phyloP scores from a whole-genome alignment of 2,113 vertebrate genomes.

The Catagonus wagneri region DNA sequence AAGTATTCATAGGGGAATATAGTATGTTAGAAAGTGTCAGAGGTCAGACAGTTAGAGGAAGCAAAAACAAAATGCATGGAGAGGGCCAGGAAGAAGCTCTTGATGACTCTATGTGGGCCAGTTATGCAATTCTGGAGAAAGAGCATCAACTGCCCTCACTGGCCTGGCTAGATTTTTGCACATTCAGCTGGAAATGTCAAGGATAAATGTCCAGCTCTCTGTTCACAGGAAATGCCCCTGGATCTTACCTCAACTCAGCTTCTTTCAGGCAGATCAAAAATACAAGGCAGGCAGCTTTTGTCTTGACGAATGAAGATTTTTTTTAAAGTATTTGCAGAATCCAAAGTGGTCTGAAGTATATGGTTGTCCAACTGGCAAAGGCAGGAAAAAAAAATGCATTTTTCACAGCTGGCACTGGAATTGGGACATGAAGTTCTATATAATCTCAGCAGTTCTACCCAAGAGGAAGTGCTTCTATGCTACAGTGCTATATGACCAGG shows the following conservation, averaged over 20 bases:
- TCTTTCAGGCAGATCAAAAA: neutral
- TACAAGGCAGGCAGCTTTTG: neutral
- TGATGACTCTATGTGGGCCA: neutral
- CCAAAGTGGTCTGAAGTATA: neutral
- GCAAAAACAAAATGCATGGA: constrained; percentile 3
- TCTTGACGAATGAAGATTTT: neutral
- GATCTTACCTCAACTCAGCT: neutral
- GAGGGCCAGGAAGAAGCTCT: neutral
- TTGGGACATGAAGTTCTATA: neutral
- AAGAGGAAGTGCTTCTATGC: neutral
- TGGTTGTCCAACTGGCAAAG: neutral
- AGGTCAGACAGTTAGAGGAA: neutral
- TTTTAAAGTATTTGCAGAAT: neutral
- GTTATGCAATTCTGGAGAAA: neutral
- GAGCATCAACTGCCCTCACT: neutral
- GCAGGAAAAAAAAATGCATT: neutral
- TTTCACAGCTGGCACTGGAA: neutral
- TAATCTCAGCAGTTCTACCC: neutral
- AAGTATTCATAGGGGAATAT: constrained; percentile 57
- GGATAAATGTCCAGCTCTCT: neutral
- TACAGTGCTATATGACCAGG: neutral
- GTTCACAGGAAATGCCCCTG: neutral
- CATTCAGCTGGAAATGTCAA: neutral
- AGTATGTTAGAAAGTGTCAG: neutral
- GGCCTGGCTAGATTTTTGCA: neutral